A percentile compares a stretch with the other conserved stretches of the same genome.
Conservation (phyloP, 2,113 vertebrate genomes). For the Aldabrachelys gigantea region DNA sequence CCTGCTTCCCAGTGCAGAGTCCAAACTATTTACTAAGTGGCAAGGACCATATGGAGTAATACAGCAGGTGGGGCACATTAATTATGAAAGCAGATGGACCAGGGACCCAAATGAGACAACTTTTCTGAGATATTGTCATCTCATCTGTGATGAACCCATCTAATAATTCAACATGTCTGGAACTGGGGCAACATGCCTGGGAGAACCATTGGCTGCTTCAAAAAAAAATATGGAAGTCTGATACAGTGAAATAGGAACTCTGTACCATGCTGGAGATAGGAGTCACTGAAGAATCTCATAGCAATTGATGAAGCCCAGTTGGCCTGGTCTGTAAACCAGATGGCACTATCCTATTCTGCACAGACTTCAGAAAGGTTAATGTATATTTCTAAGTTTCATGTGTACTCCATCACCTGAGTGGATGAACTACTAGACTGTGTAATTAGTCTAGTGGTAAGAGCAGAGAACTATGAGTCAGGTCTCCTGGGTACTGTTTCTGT, state of each 20-base stretch:
- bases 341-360: not conserved
- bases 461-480: not conserved
- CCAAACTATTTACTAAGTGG: not conserved
- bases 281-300: not conserved
- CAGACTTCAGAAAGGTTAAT: not conserved
- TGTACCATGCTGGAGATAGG: not conserved
- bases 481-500: not conserved
- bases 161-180: not conserved
- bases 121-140: not conserved
- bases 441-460: not conserved
- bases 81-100: not conserved
- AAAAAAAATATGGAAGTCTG: not conserved
- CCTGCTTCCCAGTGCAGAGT: not conserved
- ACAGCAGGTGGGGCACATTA: not conserved
- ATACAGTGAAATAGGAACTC: not conserved
- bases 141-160: not conserved
- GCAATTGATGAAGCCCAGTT: not conserved
- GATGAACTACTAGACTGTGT: not conserved
- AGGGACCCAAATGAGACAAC: not conserved
- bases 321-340: not conserved
- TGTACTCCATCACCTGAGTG: not conserved
- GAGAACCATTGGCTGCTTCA: not conserved
- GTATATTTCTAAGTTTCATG: no score
- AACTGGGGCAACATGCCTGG: not conserved
- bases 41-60: not conserved